Evolutionary conservation across 1,140 invertebrate genomes (phyloP).

Genomic region (Pseudomyrmex concolor): DNA sequence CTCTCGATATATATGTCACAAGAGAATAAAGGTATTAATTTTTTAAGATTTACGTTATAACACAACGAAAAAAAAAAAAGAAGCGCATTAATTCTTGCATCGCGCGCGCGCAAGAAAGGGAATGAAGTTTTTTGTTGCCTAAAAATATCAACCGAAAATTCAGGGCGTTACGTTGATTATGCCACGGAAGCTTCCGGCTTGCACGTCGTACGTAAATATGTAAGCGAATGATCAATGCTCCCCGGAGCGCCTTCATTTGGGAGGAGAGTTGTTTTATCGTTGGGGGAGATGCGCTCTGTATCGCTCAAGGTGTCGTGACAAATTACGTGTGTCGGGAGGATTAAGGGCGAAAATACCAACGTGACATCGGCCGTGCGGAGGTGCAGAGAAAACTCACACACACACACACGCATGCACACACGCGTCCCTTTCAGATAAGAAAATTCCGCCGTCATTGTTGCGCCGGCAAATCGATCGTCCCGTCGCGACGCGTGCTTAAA

Average conservation of each 20-base stretch:
- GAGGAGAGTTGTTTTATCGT: slow-evolving; percentile 16
- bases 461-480: slow-evolving; percentile 51
- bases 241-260: background rate
- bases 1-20: too few species aligned
- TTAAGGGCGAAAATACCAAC: slow-evolving; percentile 43
- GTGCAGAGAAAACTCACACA: too few species aligned
- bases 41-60: too few species aligned
- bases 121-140: too few species aligned
- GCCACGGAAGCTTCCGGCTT: background rate
- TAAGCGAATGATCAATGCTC: slow-evolving; percentile 43
- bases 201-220: background rate
- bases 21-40: too few species aligned
- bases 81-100: too few species aligned
- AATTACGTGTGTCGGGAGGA: slow-evolving; percentile 28
- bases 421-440: slow-evolving; percentile 17
- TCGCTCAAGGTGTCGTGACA: slow-evolving; percentile 33
- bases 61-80: too few species aligned
- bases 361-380: slow-evolving; percentile 29
- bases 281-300: background rate
- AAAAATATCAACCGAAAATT: background rate
- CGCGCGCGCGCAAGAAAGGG: too few species aligned
- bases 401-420: too few species aligned
- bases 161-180: background rate
- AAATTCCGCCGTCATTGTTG: slow-evolving; percentile 20
- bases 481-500: slow-evolving; percentile 55